These are phyloP conservation scores for Dolichopus griseipennis DNA, from an alignment of 2,888 invertebrate genomes.

Conservation along the genomic window DNA sequence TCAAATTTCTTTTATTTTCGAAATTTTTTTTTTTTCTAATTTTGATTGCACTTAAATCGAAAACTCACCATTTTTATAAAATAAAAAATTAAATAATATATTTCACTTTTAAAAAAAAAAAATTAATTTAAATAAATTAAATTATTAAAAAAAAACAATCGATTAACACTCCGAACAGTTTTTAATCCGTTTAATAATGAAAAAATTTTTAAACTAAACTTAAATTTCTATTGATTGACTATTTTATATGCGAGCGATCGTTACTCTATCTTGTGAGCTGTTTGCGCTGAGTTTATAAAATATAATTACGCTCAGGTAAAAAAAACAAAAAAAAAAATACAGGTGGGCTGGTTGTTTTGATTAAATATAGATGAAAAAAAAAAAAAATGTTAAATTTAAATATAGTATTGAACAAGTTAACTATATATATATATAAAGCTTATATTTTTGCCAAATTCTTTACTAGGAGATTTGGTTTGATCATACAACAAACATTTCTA, in stretches of 20 bases:
- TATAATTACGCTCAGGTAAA: neutral
- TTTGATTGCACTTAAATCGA: neutral
- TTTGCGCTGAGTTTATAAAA: neutral
- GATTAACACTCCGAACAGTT: neutral
- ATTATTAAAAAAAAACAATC: neutral
- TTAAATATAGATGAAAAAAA: neutral
- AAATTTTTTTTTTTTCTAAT: no score
- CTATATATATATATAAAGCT: no score
- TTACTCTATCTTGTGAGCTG: no score
- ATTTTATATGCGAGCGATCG: neutral
- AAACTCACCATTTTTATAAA: neutral
- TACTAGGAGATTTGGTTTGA: no score
- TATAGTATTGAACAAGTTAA: neutral
- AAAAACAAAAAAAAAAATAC: no score
- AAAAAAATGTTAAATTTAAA: neutral
- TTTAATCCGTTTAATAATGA: neutral
- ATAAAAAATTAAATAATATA: neutral
- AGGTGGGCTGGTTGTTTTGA: constrained; percentile 2
- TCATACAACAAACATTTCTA: no score
- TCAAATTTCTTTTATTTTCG: no score
- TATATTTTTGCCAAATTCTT: no score
- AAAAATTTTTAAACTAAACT: neutral
- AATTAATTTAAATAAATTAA: neutral
- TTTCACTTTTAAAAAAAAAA: neutral
- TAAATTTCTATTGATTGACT: neutral